Percentiles rank a stretch among this genome's conserved stretches.
phyloP scores from a whole-genome alignment of 2,113 vertebrate genomes.

The Deroptyus accipitrinus region DNA sequence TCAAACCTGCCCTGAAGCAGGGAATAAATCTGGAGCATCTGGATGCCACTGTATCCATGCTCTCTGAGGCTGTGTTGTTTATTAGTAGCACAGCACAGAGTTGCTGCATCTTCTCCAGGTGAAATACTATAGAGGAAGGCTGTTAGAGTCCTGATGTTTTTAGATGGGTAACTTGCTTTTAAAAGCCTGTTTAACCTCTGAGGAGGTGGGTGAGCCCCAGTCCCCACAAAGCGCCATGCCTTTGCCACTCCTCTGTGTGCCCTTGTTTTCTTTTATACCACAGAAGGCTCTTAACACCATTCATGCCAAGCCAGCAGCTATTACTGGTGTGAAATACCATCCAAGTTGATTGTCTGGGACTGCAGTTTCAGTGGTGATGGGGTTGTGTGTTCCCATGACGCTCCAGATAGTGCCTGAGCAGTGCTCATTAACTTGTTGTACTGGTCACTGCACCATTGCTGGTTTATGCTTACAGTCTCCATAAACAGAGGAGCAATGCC shows the following conservation, averaged over 20 bases:
- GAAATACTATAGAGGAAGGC: neutral
- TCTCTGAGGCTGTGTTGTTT: neutral
- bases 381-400: neutral
- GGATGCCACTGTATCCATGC: neutral
- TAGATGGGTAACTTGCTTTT: neutral
- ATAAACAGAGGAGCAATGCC: neutral
- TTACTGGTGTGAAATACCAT: neutral
- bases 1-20: neutral
- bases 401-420: no score
- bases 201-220: neutral
- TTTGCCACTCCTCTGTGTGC: neutral
- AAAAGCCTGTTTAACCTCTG: neutral
- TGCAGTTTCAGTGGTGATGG: neutral
- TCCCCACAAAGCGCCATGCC: rapidly evolving
- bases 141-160: neutral
- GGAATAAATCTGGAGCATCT: no score
- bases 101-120: neutral
- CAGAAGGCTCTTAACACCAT: neutral
- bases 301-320: neutral
- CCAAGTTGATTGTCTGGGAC: neutral
- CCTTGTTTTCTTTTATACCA: neutral
- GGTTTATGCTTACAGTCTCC: neutral
- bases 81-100: rapidly evolving
- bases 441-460: neutral
- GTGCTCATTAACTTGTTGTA: neutral